These are phyloP conservation scores for Forbesichthys agassizii DNA, from an alignment of 2,113 vertebrate species.

Conservation along the genomic window DNA sequence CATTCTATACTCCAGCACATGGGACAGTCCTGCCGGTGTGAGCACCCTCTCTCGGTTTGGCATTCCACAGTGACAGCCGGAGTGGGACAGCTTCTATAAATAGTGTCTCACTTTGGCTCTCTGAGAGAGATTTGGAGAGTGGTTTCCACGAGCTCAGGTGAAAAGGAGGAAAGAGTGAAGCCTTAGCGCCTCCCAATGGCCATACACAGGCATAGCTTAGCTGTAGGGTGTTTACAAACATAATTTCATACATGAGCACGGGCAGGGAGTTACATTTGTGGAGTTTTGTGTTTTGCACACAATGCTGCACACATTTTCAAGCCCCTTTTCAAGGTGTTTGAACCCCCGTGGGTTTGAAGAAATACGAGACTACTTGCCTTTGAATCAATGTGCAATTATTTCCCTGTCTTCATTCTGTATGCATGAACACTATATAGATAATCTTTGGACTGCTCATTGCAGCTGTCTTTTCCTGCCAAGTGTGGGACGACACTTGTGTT, in stretches of 20 bases:
- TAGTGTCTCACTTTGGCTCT: conserved; percentile 30
- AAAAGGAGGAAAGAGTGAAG: conserved; percentile 28
- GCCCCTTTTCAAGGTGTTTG: not conserved
- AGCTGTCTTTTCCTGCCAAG: not conserved
- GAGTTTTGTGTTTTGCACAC: not conserved
- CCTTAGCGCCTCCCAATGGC: conserved; percentile 60
- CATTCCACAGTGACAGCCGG: conserved; percentile 67
- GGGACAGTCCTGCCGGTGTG: conserved; percentile 1
- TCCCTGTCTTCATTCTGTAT: not conserved
- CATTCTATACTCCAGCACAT: not conserved
- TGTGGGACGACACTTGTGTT: too few species aligned
- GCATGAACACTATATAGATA: not conserved
- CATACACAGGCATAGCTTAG: not conserved
- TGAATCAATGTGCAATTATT: not conserved
- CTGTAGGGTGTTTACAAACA: conserved; percentile 4
- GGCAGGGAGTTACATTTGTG: not conserved
- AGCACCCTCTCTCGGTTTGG: conserved; percentile 8
- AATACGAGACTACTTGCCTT: not conserved
- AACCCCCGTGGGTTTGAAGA: not conserved
- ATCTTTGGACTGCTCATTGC: not conserved
- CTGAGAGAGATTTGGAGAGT: not conserved
- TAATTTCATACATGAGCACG: too few species aligned
- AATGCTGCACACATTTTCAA: too few species aligned
- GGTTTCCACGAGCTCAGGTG: conserved; percentile 13
- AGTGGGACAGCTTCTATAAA: conserved; percentile 55